Base-by-base conservation (phyloP, 1,140 invertebrate species). In the Goniozus legneri region DNA sequence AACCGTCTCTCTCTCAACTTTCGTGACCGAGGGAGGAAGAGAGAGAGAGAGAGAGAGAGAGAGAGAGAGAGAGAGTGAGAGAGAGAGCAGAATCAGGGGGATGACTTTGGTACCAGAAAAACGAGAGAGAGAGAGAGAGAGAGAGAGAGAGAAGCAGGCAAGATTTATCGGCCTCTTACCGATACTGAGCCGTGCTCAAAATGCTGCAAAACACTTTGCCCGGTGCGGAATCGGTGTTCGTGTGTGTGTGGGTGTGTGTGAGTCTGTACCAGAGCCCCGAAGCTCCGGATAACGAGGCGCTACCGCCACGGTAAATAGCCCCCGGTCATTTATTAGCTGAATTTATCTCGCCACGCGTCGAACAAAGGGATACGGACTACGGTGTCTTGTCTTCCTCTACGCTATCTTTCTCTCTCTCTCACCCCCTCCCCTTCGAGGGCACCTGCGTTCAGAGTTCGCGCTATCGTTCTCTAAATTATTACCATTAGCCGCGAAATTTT, bases 161-260 rank as follows among this genome's bases (percentile, higher is more conserved):
- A 71, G 70, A 73, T 71, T 73, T 73, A 73, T 73, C 66, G 64
- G 63, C 49, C 62, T 65, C 61, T 64, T 60, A 60, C 65, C 60
- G 69, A 71, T 71, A 70, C 67, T 58, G 56, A 62, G 61, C 63
- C 62, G 65, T 62, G 62, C 65, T 69, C 69, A 68, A 70, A 73
- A 71, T 70, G 61, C 66, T 69, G 69, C 65, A 63, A 69, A 71
- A 67, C 65, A 70, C 60, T 50, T 36, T 40, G 59, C n/a, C n/a
- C n/a, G n/a, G n/a, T n/a, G n/a, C n/a, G n/a, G n/a, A n/a, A n/a
- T n/a, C n/a, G 50, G 62, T 55, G 33, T 44, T 22, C 24, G 40
- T 38, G 50, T 33, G 34, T 40, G 48, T 38, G 12, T 14, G 18
- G 34, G 14, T 39, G 20, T 42, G 22, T 51, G 44, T 3, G 42